Percentiles rank a stretch among this genome's conserved stretches.
phyloP scores from a whole-genome alignment of 1,140 invertebrate species.

The Drosophila cardini region DNA sequence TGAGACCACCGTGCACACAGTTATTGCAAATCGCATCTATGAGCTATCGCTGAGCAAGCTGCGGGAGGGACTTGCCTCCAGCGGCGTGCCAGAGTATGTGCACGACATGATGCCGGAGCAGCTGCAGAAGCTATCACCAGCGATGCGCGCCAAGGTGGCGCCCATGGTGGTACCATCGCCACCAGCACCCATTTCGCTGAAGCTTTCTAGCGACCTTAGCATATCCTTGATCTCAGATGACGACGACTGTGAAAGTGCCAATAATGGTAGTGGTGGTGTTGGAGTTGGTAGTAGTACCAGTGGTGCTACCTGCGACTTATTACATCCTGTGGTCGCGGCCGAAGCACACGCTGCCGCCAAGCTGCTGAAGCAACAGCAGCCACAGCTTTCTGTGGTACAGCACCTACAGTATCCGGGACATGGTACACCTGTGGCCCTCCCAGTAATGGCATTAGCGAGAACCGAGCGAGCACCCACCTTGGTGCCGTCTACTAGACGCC shows the following conservation, averaged over 20 bases:
- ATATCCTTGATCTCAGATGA: constrained; percentile 84
- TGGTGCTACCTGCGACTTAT: constrained; percentile 25
- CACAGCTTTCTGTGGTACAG: constrained; percentile 72
- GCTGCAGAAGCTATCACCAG: constrained; percentile 68
- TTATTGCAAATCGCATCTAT: constrained; percentile 81
- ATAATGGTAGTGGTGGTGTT: constrained; percentile 13
- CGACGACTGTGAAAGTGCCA: constrained; percentile 70
- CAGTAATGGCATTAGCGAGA: constrained; percentile 50
- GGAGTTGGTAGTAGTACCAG: constrained; percentile 1
- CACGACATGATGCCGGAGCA: constrained; percentile 64
- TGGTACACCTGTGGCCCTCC: constrained; percentile 57
- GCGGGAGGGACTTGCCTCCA: constrained; percentile 77
- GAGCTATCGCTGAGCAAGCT: constrained; percentile 77
- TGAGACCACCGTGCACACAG: constrained; percentile 82
- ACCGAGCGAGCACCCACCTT: constrained; percentile 13
- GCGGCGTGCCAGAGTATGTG: constrained; percentile 72
- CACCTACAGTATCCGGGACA: constrained; percentile 64
- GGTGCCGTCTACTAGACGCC: constrained; percentile 45
- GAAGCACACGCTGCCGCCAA: constrained; percentile 70
- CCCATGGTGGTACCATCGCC: constrained; percentile 59
- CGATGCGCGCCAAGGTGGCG: constrained; percentile 68
- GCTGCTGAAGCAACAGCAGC: constrained; percentile 70
- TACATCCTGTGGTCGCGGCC: constrained; percentile 57
- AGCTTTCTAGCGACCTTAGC: constrained; percentile 80
- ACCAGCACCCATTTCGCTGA: constrained; percentile 73